Evolutionary conservation across 2,888 invertebrate species (phyloP).

Genomic region (Diarsia brunnea): DNA sequence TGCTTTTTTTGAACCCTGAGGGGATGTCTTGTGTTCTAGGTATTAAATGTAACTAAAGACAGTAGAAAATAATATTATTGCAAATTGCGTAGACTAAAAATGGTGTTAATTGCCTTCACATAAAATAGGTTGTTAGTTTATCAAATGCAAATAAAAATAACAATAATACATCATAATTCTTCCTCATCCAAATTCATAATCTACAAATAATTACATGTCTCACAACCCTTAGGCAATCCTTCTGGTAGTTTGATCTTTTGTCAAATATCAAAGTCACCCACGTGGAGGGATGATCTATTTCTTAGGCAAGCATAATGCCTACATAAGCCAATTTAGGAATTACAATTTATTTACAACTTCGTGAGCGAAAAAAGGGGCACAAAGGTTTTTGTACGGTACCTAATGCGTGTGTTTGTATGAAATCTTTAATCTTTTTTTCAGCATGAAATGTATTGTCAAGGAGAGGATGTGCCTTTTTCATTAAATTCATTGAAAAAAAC

Average conservation of each 20-base stretch:
- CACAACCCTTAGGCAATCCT: not conserved
- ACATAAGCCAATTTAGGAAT: constrained; percentile 14
- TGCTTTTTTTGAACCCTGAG: not conserved
- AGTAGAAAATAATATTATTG: too few relatives aligned
- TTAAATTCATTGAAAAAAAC: not conserved
- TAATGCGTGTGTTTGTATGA: not conserved
- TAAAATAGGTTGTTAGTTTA: too few relatives aligned
- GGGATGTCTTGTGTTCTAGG: too few relatives aligned
- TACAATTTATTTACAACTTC: constrained; percentile 13
- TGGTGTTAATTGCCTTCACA: too few relatives aligned
- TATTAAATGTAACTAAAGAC: too few relatives aligned
- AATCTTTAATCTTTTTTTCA: constrained; percentile 5
- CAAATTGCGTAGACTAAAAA: too few relatives aligned
- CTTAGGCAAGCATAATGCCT: not conserved
- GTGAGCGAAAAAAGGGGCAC: not conserved
- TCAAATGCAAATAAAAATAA: too few relatives aligned
- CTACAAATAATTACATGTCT: not conserved
- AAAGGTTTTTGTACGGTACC: constrained; percentile 8
- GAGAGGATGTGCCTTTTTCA: not conserved
- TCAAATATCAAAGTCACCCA: constrained; percentile 3
- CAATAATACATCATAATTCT: too few relatives aligned
- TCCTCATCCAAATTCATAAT: too few relatives aligned
- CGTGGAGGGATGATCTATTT: not conserved
- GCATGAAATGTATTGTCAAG: not conserved
- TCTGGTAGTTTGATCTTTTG: constrained; percentile 16